Base-by-base conservation (phyloP, 2,113 vertebrate species). In the Lontra canadensis region DNA sequence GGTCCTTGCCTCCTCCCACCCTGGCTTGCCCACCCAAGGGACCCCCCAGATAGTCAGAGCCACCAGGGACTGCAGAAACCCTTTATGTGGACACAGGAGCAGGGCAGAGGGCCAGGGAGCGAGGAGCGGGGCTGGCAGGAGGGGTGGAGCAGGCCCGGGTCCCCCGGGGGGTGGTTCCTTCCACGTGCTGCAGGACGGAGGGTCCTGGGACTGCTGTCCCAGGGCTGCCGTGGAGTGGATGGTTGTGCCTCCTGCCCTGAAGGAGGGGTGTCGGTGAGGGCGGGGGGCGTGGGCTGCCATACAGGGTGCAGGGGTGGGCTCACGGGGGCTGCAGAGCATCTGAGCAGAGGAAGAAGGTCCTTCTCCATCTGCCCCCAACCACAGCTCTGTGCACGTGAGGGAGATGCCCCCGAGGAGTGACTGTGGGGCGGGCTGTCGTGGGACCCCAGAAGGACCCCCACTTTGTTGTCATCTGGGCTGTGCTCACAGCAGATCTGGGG, bases 251-350 rank as follows among this genome's bases (percentile, higher is more conserved):
- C 26, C 3, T 8, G 86, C 26, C 55, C 71, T 76, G 71, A 39
- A 76, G 55, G 52, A 88, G 39, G 36, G 36, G 7, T 12, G 69
- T 61, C 55, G 6, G 36, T 6, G 71, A 44, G 55, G 39, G 18
- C 4, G 69, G 11, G 11, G 26, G 29, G 7, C 7, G 21, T 8
- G 1, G 21, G 20, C 4, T 1, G 23, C 57, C 0, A 1, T 55
- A 2, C 0, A 2, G 20, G 39, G 23, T 1, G 12, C 71, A 4
- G 21, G 20, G 20, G 20, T 0, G 26, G n/a, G 11, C 26, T 39
- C 7, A 1, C 11, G 26, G 7, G 15, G 31, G 39, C 20, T n/a
- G 52, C 29, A 20, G 18, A n/a, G n/a, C 47, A 15, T 79, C 76
- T 79, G 47, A 49, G 76, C 17, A 23, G 29, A 42, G 71, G 47